Conservation (phyloP, 2,888 invertebrate species). For the Caenorhabditis panamensis region DNA sequence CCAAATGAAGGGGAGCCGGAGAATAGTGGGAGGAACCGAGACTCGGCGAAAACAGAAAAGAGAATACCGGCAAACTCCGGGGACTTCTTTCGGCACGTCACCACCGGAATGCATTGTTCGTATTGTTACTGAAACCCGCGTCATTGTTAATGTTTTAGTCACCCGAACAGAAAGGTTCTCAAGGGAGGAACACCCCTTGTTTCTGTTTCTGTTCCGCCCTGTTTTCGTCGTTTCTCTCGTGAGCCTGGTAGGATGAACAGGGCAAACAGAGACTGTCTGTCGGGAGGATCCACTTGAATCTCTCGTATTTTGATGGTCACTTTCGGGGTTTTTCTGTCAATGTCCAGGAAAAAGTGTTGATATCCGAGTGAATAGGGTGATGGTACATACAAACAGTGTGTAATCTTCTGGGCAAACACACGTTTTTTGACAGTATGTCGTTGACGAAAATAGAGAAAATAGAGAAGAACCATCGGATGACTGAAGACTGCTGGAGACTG, state of each 20-base stretch:
- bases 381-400: slow-evolving; percentile 41
- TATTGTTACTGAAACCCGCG: slow-evolving; percentile 5
- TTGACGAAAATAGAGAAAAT: slow-evolving; percentile 11
- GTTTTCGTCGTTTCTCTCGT: neutral
- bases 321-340: slow-evolving; percentile 1
- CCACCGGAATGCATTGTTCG: slow-evolving; percentile 37
- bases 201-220: slow-evolving; percentile 5
- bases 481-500: slow-evolving; percentile 5
- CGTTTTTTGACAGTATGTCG: slow-evolving; percentile 11
- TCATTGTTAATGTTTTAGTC: slow-evolving; percentile 10
- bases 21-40: slow-evolving; percentile 2
- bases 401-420: slow-evolving; percentile 50
- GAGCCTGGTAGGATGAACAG: slow-evolving; percentile 3
- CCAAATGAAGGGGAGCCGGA: slow-evolving; percentile 5
- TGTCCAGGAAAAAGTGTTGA: slow-evolving; percentile 11
- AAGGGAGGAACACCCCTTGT: neutral
- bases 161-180: slow-evolving; percentile 4
- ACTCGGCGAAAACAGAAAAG: slow-evolving; percentile 10
- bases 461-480: slow-evolving; percentile 1
- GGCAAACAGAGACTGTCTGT: slow-evolving; percentile 18
- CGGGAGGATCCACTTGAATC: slow-evolving; percentile 32
- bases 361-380: slow-evolving; percentile 25
- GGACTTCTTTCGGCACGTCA: slow-evolving; percentile 13
- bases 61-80: slow-evolving; percentile 1
- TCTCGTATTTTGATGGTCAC: slow-evolving; percentile 33